Evolutionary conservation across 1,140 invertebrate genomes (phyloP).

Genomic region (Leptopilina boulardi): DNA sequence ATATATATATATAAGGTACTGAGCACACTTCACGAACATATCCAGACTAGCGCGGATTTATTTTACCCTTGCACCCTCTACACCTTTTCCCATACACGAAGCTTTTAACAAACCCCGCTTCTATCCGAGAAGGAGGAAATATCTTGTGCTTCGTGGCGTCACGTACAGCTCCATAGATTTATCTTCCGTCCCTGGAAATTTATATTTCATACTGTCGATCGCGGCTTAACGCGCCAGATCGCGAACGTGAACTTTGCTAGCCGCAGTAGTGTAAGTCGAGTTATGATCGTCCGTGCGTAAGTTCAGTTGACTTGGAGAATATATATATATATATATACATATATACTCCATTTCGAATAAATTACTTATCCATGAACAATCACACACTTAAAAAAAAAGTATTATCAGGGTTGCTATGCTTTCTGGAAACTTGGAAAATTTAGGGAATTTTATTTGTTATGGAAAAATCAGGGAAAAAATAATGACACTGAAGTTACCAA

Average conservation of each 20-base stretch:
- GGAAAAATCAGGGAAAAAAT: too few relatives aligned
- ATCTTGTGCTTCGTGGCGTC: constrained; percentile 49
- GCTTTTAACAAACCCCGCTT: constrained; percentile 56
- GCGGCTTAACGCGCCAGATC: constrained; percentile 53
- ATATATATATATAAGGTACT: constrained; percentile 3
- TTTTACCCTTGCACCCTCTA: constrained; percentile 42
- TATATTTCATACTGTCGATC: constrained; percentile 62
- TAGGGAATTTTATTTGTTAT: too few relatives aligned
- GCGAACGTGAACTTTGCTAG: constrained; percentile 50
- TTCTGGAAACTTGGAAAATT: too few relatives aligned
- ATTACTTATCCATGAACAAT: too few relatives aligned
- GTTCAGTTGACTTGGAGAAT: background rate
- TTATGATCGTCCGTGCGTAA: constrained; percentile 37
- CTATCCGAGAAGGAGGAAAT: constrained; percentile 45
- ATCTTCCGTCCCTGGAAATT: constrained; percentile 54
- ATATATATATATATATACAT: too few relatives aligned
- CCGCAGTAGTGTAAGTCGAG: constrained; percentile 11
- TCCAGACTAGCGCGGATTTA: constrained; percentile 44
- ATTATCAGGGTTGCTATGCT: too few relatives aligned
- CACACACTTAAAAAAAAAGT: background rate
- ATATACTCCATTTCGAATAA: too few relatives aligned
- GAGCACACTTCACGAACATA: constrained; percentile 15
- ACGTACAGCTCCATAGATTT: constrained; percentile 50
- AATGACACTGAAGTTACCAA: too few relatives aligned
- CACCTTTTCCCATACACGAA: constrained; percentile 41